phyloP scores from a whole-genome alignment of 2,797 vertebrate species.

The Pipistrellus pygmaeus region DNA sequence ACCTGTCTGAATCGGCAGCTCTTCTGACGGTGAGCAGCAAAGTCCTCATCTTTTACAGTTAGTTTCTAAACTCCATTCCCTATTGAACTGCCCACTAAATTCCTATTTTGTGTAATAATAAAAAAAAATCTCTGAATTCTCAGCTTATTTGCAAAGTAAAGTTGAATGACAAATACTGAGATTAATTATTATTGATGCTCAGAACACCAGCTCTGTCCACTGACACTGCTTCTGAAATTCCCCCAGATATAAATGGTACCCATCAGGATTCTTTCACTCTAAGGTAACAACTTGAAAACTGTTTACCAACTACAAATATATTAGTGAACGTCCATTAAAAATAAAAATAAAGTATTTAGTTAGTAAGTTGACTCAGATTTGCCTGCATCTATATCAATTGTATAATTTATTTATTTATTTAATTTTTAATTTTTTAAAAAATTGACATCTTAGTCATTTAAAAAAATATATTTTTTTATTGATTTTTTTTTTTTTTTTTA shows the following conservation, averaged over 20 bases:
- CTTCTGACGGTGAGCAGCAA: constrained; percentile 56
- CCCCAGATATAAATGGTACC: not conserved
- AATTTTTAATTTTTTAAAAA: not conserved
- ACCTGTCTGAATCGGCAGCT: constrained; percentile 58
- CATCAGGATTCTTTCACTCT: not conserved
- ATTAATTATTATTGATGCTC: constrained; percentile 39
- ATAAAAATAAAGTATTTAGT: not conserved
- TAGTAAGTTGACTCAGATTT: not conserved
- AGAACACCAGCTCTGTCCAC: not conserved
- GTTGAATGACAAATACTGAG: constrained; percentile 48
- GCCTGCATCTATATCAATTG: not conserved
- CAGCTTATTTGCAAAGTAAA: constrained; percentile 67
- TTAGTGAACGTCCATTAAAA: not conserved
- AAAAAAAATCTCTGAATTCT: constrained; percentile 58
- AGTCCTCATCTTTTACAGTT: constrained; percentile 47
- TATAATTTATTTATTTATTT: not conserved
- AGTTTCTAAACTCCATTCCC: constrained; percentile 46
- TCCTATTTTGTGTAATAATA: constrained; percentile 56
- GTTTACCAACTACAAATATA: constrained; percentile 5
- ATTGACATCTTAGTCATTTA: too few relatives aligned
- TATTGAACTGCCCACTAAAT: constrained; percentile 56
- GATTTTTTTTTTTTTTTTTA: too few relatives aligned
- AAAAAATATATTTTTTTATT: too few relatives aligned
- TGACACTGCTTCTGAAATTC: not conserved
- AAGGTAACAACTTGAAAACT: not conserved